Evolutionary conservation across 2,797 vertebrate species (phyloP).

Genomic region (Urosaurus nigricauda): DNA sequence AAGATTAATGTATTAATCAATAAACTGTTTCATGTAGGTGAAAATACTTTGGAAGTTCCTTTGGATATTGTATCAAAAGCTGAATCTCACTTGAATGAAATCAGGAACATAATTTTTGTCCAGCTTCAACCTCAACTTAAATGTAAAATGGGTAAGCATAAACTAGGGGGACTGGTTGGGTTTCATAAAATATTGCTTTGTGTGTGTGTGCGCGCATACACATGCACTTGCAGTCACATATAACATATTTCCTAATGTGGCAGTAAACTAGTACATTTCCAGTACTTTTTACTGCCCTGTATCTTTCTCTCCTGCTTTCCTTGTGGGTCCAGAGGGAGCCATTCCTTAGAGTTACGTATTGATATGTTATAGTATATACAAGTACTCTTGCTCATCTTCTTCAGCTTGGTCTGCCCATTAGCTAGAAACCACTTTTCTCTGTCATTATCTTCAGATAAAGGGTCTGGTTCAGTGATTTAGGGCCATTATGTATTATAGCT

Average conservation of each 20-base stretch:
- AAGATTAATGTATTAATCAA: background rate
- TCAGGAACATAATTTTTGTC: conserved; percentile 83
- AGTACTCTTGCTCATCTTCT: background rate
- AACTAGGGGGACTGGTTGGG: background rate
- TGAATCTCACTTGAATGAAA: conserved; percentile 79
- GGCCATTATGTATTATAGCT: background rate
- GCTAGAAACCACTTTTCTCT: conserved; percentile 16
- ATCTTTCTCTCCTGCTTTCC: background rate
- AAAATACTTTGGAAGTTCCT: conserved; percentile 46
- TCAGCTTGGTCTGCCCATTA: background rate
- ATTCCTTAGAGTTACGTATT: conserved; percentile 15
- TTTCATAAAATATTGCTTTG: background rate
- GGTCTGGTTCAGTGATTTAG: background rate
- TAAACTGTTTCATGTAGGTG: conserved; percentile 46
- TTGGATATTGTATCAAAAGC: conserved; percentile 79
- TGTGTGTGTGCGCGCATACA: background rate
- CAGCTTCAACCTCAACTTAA: conserved; percentile 85
- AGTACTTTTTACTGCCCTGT: background rate
- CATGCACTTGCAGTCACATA: too few species aligned
- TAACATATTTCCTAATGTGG: background rate
- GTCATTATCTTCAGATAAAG: conserved; percentile 7
- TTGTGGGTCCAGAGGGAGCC: background rate
- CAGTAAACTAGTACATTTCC: background rate
- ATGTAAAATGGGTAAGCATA: conserved; percentile 87
- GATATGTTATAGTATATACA: background rate